These are phyloP conservation scores for Cheilosia vulpina DNA, from an alignment of 2,888 invertebrate genomes.

Conservation along the genomic window DNA sequence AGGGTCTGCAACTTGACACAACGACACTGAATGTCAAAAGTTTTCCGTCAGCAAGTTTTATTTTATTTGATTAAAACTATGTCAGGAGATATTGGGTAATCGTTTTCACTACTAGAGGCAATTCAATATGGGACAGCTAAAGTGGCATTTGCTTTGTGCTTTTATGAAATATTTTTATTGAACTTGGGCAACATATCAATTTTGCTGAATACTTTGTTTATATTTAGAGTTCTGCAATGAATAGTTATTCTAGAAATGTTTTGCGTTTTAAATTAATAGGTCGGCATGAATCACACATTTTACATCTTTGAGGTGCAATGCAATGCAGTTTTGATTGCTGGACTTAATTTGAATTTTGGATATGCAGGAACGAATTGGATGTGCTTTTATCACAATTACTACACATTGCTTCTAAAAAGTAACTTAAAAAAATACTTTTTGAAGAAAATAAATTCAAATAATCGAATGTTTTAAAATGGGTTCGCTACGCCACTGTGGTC, in stretches of 20 bases:
- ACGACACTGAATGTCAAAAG: constrained; percentile 37
- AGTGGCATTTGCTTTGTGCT: background rate
- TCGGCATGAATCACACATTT: constrained; percentile 7
- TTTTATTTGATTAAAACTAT: constrained; percentile 17
- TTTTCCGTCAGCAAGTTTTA: constrained; percentile 45
- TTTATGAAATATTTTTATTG: constrained; percentile 20
- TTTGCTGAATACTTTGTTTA: constrained; percentile 15
- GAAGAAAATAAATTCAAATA: too few relatives aligned
- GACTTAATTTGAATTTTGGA: background rate
- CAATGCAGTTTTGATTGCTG: background rate
- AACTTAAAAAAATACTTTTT: too few relatives aligned
- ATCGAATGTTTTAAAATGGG: too few relatives aligned
- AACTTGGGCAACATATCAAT: constrained; percentile 5
- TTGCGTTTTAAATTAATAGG: constrained; percentile 17
- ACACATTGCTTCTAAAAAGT: too few relatives aligned
- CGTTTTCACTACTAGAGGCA: background rate
- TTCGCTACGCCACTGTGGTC: too few relatives aligned
- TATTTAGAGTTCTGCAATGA: background rate
- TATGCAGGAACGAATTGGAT: background rate
- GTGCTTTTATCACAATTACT: background rate
- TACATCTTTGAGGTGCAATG: background rate
- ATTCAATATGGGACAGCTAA: constrained; percentile 34
- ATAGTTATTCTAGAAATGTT: background rate
- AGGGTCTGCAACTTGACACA: constrained; percentile 3
- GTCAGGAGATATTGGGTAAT: constrained; percentile 43